Evolutionary conservation across 1,140 invertebrate genomes (phyloP), one percentile per base, ranked within the genome.

Genomic region (Parasteatoda tepidariorum): DNA sequence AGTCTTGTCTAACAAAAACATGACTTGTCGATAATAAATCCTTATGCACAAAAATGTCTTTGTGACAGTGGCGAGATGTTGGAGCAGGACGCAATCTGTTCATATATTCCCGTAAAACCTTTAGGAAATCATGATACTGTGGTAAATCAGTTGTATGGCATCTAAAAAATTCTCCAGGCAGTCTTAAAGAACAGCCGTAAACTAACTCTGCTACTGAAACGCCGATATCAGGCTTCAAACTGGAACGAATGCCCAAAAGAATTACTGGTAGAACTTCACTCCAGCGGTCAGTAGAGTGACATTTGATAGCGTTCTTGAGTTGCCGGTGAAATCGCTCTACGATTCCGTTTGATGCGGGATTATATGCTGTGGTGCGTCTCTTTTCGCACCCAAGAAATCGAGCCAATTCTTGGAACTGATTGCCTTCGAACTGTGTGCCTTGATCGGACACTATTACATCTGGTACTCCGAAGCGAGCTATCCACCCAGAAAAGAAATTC

Each of bases 241-340:
- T 54, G 5, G 68, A 41, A 18, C 79, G 84, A 2, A 87, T 3
- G 18, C 85, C 85, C 3, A 90, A 75, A 0, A 91, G 85, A 1
- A 90, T 88, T 0, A 86, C 84, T 5, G 89, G 88, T 7, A 67
- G 30, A 28, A 67, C 64, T 6, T 31, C 64, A 15, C 24, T 11
- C 64, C 64, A 67, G 13, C 22, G 5, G 22, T 33, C 31, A 24
- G 33, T 48, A 22, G 6, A 13, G 68, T 76, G 54, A 28, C 70
- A 41, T 30, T 26, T 26, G 11, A 83, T 71, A 0, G 89, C 86
- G 13, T 87, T 55, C 84, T 91, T 90, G 18, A 91, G 84, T 55
- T 87, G 71, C 2, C 89, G 83, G 86, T 91, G 90, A 55, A 87
- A 86, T 15, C 88, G 68, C 67, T 90, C 88, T 0, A 88, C 84